phyloP scores from a whole-genome alignment of 2,888 invertebrate species.

The Pristionchus japonicus region DNA sequence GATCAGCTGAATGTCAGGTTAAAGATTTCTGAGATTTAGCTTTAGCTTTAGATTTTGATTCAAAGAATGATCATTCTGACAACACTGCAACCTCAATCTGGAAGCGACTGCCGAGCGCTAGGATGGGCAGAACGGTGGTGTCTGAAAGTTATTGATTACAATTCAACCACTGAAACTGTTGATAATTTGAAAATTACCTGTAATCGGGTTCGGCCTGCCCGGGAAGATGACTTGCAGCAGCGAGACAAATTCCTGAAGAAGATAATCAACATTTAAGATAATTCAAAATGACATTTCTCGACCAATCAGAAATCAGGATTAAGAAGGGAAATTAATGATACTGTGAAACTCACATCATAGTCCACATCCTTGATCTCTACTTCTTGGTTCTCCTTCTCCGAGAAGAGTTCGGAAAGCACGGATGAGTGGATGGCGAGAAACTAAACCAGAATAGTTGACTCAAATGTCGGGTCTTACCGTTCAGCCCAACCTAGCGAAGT shows the following conservation, averaged over 20 bases:
- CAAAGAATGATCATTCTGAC: too few relatives aligned
- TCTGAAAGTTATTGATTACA: too few relatives aligned
- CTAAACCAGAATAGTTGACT: background rate
- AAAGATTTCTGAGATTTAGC: too few relatives aligned
- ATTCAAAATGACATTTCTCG: background rate
- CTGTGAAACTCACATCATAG: background rate
- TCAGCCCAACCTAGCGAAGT: too few relatives aligned
- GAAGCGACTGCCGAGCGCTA: background rate
- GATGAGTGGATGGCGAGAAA: background rate
- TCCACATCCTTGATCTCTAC: background rate
- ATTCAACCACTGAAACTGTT: too few relatives aligned
- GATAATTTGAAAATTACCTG: background rate
- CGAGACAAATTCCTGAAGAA: background rate
- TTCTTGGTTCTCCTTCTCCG: background rate
- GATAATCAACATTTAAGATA: background rate
- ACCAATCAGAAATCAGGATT: background rate
- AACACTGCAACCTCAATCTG: background rate
- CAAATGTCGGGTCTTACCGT: too few relatives aligned
- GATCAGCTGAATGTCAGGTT: too few relatives aligned
- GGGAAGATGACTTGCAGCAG: background rate
- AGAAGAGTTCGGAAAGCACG: background rate
- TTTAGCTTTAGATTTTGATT: too few relatives aligned
- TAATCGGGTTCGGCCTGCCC: background rate
- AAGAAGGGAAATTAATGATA: too few relatives aligned
- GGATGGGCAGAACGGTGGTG: background rate